Base-by-base conservation (phyloP, 2,113 vertebrate genomes). In the Xiphorhynchus elegans region DNA sequence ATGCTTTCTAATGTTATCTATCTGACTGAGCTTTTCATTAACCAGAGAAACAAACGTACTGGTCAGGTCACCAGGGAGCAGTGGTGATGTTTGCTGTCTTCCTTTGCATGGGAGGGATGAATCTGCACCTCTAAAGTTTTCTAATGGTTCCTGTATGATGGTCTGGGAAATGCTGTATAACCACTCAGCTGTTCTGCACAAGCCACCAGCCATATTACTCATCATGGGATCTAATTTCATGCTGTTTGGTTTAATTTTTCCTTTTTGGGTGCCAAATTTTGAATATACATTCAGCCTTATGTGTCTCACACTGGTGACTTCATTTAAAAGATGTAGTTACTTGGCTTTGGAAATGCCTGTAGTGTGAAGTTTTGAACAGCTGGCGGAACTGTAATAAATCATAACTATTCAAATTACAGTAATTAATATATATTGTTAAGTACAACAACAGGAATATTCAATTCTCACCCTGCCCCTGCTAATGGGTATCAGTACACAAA, bases 1-100 rank as follows among this genome's bases (percentile, higher is more conserved):
- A 93, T 96, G 95, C 92, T 95, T 93, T 85, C 83, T 97, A 95
- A 95, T 94, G 66, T 77, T 93, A 68, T 93, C 44, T 88, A 90
- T 87, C 79, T 96, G 93, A 89, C 91, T 85, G 77, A 90, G 89
- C 96, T 95, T 97, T 97, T 97, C 95, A 97, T 97, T 97, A 95
- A 47, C 21, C 52, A 50, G 87, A 80, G 77, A 93, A 97, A 96
- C 64, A 97, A 96, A 94, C 26, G 12, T 80, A 53, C 87, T 73
- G 90, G 81, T 88, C 60, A 81, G 26, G 78, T 86, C 90, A 88
- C 81, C 47, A 67, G 83, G 93, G 89, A 88, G 49, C 26, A 87
- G 73, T 26, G 44, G 46, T 86, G 84, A 66, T 86, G 73, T 63
- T 69, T 88, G 26, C 55, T 78, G 52, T 33, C 46, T 93, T 83